A percentile compares a stretch with the other conserved stretches of the same genome.
These are phyloP conservation scores for Mormyrus iriodes DNA, from an alignment of 2,113 vertebrate species.

Conservation along the genomic window DNA sequence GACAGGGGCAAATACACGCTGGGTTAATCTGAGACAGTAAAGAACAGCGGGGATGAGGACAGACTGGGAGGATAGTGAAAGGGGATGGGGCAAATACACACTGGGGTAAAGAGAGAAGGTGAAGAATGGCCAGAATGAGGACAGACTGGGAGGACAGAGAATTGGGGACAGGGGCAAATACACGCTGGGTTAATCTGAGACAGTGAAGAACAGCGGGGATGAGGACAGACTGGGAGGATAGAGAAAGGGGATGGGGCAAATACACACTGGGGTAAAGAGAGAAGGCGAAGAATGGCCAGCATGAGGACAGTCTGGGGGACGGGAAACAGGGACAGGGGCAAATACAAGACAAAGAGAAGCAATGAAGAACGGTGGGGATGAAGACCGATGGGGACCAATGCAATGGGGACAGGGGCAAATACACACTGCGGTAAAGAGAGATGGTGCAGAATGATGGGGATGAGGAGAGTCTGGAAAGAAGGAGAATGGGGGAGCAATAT, in stretches of 20 bases:
- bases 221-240: neutral
- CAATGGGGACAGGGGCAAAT: no score
- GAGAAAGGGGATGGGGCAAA: neutral
- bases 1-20: neutral
- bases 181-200: conserved; percentile 13
- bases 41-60: neutral
- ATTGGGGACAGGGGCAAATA: neutral
- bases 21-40: conserved; percentile 17
- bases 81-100: neutral
- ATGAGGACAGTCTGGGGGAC: neutral
- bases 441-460: conserved; percentile 10
- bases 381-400: neutral
- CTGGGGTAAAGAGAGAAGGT: neutral
- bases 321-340: neutral
- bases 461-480: neutral
- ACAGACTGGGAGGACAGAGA: no score
- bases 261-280: neutral
- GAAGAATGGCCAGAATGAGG: neutral
- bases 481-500: no score
- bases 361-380: neutral
- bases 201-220: conserved; percentile 13
- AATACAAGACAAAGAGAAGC: neutral
- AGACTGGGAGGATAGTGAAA: neutral
- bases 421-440: no score
- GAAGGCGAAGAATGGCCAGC: conserved; percentile 14